Evolutionary conservation across 2,113 vertebrate species (phyloP), one percentile per base, ranked within the genome.

Genomic region (Aramus guarauna): DNA sequence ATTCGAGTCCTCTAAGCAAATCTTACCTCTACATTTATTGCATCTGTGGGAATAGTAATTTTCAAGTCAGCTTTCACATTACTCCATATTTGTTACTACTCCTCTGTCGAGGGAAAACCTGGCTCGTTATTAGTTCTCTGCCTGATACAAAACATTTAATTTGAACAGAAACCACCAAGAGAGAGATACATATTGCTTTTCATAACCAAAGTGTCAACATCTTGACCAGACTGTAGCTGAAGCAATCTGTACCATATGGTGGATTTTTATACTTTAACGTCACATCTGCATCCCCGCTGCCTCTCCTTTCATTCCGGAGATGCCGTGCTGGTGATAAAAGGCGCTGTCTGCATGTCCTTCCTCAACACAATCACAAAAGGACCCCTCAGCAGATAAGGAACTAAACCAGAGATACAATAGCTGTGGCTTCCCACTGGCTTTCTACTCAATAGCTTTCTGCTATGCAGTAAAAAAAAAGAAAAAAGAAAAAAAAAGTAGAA

Each of bases 121-220:
- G 92, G 85, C 97, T 98, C 77, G 89, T 98, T 98, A 98, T 98
- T 98, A 98, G 97, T 96, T 98, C 95, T 96, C 97, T 98, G 96
- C 96, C 95, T 98, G 97, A 97, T 85, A 93, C 97, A 97, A 98
- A 98, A 96, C 96, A 98, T 97, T 98, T 98, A 98, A 98, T 98
- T 98, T 97, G 93, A 98, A 95, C 95, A 96, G 96, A 98, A 98
- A 98, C 93, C 93, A 96, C 96, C 91, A 91, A 93, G 97, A 96
- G 97, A 97, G 96, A 98, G 97, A 97, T 97, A 97, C 97, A 97
- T 96, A 98, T 97, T 97, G 91, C 90, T 96, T 98, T 98, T 98
- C 97, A 97, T 97, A 98, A 83, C 88, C 95, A 93, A 98, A 97
- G 96, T 98, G 97, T 98, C 97, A 98, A 85, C 92, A 96, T 93